phyloP scores from a whole-genome alignment of 2,797 vertebrate species.

The Smutsia gigantea region DNA sequence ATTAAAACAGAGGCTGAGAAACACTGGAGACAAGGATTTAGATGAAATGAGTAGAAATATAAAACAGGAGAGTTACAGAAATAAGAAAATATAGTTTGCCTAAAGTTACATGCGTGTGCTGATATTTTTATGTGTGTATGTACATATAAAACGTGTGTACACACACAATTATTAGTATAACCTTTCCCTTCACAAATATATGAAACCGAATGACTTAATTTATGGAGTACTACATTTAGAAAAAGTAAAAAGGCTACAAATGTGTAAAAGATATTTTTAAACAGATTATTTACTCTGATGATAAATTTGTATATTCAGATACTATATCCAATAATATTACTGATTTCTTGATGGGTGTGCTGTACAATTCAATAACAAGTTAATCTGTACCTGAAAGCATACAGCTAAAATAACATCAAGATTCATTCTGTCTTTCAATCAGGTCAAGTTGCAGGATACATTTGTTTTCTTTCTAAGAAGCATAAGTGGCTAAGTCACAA shows the following conservation, averaged over 20 bases:
- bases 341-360: background rate
- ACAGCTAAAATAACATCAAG: background rate
- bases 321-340: background rate
- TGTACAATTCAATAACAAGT: background rate
- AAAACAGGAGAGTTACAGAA: background rate
- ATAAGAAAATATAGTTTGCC: slow-evolving; percentile 61
- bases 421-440: background rate
- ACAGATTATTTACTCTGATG: background rate
- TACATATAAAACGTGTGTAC: background rate
- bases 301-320: slow-evolving; percentile 14
- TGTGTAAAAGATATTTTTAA: background rate
- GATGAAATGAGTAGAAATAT: slow-evolving; percentile 55
- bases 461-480: background rate
- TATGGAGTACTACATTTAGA: background rate
- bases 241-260: background rate
- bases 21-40: slow-evolving; percentile 49
- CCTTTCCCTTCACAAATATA: slow-evolving; percentile 41
- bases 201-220: background rate
- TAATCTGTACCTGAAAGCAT: background rate
- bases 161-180: slow-evolving; percentile 51
- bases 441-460: background rate
- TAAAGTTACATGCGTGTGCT: background rate
- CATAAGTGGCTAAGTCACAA: background rate
- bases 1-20: slow-evolving; percentile 71
- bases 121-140: background rate